These are phyloP conservation scores for Cygnus atratus DNA, from an alignment of 2,113 vertebrate species.

Conservation along the genomic window DNA sequence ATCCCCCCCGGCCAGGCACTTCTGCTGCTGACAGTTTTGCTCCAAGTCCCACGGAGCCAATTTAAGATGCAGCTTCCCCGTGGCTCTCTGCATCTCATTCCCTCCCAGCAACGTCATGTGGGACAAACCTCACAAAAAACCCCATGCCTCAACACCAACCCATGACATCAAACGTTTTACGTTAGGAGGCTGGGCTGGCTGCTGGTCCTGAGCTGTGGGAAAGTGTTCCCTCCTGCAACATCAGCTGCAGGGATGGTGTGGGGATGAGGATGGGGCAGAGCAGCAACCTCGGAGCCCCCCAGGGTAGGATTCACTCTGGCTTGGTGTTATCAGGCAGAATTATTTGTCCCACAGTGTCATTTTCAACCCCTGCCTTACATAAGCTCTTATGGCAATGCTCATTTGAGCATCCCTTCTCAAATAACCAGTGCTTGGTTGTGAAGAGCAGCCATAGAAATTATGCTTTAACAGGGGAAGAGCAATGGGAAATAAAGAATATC, in stretches of 20 bases:
- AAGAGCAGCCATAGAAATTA: not conserved
- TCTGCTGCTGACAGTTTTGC: constrained; percentile 64
- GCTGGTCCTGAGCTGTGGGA: too few relatives aligned
- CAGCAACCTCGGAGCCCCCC: not conserved
- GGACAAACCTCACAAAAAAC: not conserved
- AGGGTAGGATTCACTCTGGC: not conserved
- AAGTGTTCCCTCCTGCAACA: too few relatives aligned
- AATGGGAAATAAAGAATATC: not conserved
- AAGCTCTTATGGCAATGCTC: not conserved
- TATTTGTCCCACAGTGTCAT: not conserved
- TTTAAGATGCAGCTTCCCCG: not conserved
- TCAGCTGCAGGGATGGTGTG: not conserved
- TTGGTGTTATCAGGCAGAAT: not conserved
- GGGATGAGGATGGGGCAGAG: not conserved
- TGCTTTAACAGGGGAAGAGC: not conserved
- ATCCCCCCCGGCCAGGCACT: not conserved
- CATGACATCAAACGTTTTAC: accelerated
- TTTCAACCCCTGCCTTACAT: not conserved
- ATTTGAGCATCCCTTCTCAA: not conserved
- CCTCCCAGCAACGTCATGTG: not conserved
- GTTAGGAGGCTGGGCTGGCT: not conserved
- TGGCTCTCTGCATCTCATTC: not conserved
- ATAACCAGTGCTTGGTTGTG: not conserved
- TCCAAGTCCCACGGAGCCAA: constrained; percentile 18
- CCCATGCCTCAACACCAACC: not conserved